Base-by-base conservation (phyloP, 2,888 invertebrate genomes). In the Toxonevra muliebris region DNA sequence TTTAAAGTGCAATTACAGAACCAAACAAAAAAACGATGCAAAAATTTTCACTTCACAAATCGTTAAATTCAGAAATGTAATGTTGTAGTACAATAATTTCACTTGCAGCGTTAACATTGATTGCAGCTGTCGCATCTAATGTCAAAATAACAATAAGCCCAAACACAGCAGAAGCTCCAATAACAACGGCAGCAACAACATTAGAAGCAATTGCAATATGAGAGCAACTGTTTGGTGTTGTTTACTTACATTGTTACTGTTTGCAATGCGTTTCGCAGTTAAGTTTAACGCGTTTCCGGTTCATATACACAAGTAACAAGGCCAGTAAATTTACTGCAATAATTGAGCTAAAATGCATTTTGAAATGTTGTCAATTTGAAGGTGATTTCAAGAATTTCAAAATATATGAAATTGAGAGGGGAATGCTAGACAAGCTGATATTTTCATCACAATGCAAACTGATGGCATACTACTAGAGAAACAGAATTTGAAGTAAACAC, bases 221-320 rank as follows among this genome's bases (percentile, higher is more conserved):
- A 30, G 30, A 30, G 30, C 7, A 30, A 30, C 30, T 30, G 30
- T 30, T 30, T 7, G 30, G 30, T 30, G 30, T 30, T 30, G 30
- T 7, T 30, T 30, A 30, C 30, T 30, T 4, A 30, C 30, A 30
- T 7, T 30, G 30, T 30, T 7, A 7, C 30, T 30, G 30, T 30
- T 30, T 30, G 3, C 7, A 30, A 30, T 30, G 30, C 30, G 30
- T 30, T 15, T n/a, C 8, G 48, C 15, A 13, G 48, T 48, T 48
- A 8, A 15, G 48, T 48, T 48, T 48, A 48, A 48, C 48, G 48
- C 48, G 48, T 48, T 48, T 48, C 48, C 48, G 48, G 48, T 48
- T 48, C 48, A 48, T 48, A 48, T 48, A 48, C 48, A 15, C 48
- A 48, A 48, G 48, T 48, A 5, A 48, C 15, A 48, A 15, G 48